A percentile compares a stretch with the other conserved stretches of the same genome.
Evolutionary conservation across 2,888 invertebrate genomes (phyloP).

Genomic region (Criorhina ranunculi): DNA sequence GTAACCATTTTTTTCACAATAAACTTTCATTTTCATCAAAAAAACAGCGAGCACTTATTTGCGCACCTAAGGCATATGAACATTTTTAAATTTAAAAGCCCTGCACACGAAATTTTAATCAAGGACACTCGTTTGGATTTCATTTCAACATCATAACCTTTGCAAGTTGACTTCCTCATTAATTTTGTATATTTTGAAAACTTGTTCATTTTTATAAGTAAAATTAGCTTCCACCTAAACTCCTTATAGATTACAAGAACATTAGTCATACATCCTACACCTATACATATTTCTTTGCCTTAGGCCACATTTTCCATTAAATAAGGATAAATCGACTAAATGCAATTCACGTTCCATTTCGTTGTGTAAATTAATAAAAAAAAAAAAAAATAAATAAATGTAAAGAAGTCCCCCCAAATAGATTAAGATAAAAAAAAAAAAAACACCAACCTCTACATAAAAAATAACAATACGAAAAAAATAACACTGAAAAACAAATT

Average conservation of each 20-base stretch:
- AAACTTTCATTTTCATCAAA: too few relatives aligned
- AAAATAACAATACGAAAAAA: constrained; percentile 74
- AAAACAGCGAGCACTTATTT: too few relatives aligned
- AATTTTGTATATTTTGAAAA: constrained; percentile 1
- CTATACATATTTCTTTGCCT: neutral
- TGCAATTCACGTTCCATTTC: constrained; percentile 16
- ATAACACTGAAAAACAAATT: constrained; percentile 78
- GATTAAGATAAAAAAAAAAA: constrained; percentile 52
- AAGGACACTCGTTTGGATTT: neutral
- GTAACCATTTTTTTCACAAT: too few relatives aligned
- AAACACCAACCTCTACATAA: constrained; percentile 56
- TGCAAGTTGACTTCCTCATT: neutral
- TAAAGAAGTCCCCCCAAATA: constrained; percentile 38
- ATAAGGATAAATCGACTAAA: neutral
- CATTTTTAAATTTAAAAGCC: too few relatives aligned
- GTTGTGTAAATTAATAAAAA: constrained; percentile 57
- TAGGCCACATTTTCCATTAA: constrained; percentile 48
- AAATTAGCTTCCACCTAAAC: constrained; percentile 5
- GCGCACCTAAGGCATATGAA: too few relatives aligned
- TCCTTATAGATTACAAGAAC: neutral
- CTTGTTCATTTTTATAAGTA: neutral
- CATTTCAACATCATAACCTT: neutral
- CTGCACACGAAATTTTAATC: too few relatives aligned
- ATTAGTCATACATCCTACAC: neutral
- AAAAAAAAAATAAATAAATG: constrained; percentile 18